These are phyloP conservation scores for Psophia crepitans DNA, from an alignment of 2,113 vertebrate species.

Conservation along the genomic window DNA sequence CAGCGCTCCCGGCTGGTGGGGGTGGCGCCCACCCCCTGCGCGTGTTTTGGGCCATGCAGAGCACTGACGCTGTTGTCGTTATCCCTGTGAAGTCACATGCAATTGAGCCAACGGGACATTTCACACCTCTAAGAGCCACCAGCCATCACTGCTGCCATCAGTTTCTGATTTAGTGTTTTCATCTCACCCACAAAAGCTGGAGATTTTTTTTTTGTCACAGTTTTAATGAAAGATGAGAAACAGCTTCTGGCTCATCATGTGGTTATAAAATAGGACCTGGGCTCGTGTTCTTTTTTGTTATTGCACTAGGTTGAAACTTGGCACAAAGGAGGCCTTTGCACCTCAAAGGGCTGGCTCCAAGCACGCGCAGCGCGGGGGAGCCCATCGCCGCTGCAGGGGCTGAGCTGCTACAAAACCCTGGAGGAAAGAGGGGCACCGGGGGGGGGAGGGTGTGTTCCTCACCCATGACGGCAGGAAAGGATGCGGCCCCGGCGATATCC, in stretches of 20 bases:
- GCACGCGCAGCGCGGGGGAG: not conserved
- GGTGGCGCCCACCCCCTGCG: not conserved
- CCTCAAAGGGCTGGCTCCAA: not conserved
- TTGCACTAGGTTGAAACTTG: not conserved
- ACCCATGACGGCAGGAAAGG: constrained; percentile 55
- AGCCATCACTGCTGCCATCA: not conserved
- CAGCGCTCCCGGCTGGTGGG: not conserved
- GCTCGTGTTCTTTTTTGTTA: accelerated
- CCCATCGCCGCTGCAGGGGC: accelerated
- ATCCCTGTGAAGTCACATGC: too few species aligned
- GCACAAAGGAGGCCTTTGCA: not conserved
- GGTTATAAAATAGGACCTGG: not conserved
- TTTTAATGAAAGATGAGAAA: not conserved
- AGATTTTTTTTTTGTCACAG: not conserved
- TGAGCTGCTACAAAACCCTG: accelerated
- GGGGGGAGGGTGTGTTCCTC: not conserved
- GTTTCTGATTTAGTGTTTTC: not conserved
- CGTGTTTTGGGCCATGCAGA: not conserved
- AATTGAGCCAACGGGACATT: accelerated
- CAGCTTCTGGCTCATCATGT: accelerated
- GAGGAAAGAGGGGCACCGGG: accelerated
- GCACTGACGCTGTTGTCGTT: accelerated
- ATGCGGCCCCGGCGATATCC: constrained; percentile 71
- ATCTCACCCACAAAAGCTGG: not conserved
- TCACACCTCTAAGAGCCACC: not conserved